Evolutionary conservation across 1,140 invertebrate genomes (phyloP), one percentile per base, ranked within the genome.

Genomic region (Caerostris extrusa): DNA sequence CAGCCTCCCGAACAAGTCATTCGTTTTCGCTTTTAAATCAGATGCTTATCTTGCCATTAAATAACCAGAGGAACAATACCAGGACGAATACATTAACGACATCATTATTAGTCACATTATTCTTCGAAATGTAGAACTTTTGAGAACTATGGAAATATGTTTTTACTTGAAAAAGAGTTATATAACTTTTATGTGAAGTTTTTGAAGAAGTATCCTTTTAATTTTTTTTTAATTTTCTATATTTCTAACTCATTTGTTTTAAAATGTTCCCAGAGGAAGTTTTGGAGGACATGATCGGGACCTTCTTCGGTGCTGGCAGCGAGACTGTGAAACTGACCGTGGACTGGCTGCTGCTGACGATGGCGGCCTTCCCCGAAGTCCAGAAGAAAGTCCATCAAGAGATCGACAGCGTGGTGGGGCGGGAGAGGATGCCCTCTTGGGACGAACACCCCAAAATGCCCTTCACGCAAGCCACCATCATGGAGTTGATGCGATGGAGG

Each of bases 221-320:
- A 19, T 77, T 2, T 50, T 77, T n/a, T 77, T n/a, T 8, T n/a
- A 10, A 3, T 8, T 6, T 53, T 34, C n/a, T 83, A 17, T 17
- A 0, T 12, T 3, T 12, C 17, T 58, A 7, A 85, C 83, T 3
- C 19, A 12, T 58, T 60, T n/a, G 10, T 17, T 3, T 57, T 87
- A 0, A 3, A 8, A n/a, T 87, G 58, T 7, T 71, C 89, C 17
- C 91, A 95, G 95, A 82, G 34, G 83, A 85, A 17, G 90, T 95
- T 3, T 67, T 95, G 2, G 56, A 53, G 19, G 92, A 95, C 8
- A 95, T 95, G 91, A 86, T 90, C 5, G 64, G 71, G 1, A 82
- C 77, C 1, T 95, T 95, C 57, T 94, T 95, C 53, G 89, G 94
- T 3, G 95, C 95, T 12, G 95, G 95, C 10, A 95, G 95, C 19